Conservation (phyloP, 2,888 invertebrate genomes). For the Lithophane semibrunnea region DNA sequence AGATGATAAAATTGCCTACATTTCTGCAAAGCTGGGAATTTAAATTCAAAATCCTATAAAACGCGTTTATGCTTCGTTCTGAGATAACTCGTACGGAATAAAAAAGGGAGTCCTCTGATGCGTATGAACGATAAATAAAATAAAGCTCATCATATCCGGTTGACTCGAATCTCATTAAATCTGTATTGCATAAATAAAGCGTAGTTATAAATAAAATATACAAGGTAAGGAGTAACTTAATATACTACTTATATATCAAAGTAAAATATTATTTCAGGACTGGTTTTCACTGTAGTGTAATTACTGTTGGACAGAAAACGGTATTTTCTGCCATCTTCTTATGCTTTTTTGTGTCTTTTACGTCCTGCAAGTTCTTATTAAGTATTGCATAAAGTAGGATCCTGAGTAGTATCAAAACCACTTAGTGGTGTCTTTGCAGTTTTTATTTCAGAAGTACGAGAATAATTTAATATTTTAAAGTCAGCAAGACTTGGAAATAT, state of each 20-base stretch:
- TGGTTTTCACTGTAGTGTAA: not conserved
- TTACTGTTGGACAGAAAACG: not conserved
- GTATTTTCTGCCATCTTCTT: not conserved
- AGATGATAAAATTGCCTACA: constrained; percentile 3
- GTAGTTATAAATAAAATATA: constrained; percentile 14
- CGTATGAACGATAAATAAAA: constrained; percentile 39
- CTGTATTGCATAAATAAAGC: constrained; percentile 25
- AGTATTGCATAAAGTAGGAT: not conserved
- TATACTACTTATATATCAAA: not conserved
- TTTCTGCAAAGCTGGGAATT: constrained; percentile 21
- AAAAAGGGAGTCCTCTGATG: constrained; percentile 25
- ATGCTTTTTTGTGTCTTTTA: not conserved
- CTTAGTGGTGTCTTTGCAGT: not conserved
- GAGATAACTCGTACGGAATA: constrained; percentile 38
- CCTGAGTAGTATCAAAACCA: not conserved
- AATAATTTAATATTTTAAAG: not conserved
- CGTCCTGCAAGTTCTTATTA: constrained; percentile 1
- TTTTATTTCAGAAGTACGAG: not conserved
- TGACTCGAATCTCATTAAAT: constrained; percentile 29
- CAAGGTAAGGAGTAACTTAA: not conserved
- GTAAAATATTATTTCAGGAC: not conserved
- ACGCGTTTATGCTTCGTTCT: constrained; percentile 27
- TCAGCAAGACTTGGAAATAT: not conserved
- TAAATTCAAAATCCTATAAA: constrained; percentile 46
- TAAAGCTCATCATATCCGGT: constrained; percentile 24